Evolutionary conservation across 2,888 invertebrate species (phyloP), one percentile per base, ranked within the genome.

Genomic region (Polietes domitor): DNA sequence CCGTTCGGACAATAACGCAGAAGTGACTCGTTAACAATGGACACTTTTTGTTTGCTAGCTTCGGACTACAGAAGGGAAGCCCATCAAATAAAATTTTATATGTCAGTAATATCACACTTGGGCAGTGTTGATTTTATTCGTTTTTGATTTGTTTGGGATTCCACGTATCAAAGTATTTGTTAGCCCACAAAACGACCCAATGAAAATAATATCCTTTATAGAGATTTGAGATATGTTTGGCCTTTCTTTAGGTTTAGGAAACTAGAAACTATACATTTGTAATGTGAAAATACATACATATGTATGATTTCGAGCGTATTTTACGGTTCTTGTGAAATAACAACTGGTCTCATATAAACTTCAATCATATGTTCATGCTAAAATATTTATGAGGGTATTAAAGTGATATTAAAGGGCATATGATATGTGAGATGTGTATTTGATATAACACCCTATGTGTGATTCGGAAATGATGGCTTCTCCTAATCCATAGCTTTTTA

Each of bases 141-240:
- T 55, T n/a, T 53, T 71, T 71, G 53, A 50, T 55, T 32, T 72
- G 53, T 53, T 55, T 19, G 19, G 50, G 32, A 53, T 53, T 72
- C 37, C 37, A 12, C 15, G 32, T 28, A 21, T 15, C 21, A 32
- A 71, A 50, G 53, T 28, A 19, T 43, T 65, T 41, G 58, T 58
- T 26, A 10, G 12, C 7, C 43, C 65, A 41, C 41, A 65, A 43
- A 65, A 17, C 43, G 24, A 21, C 41, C 41, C 21, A 41, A 17
- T 71, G 28, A 19, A 50, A 72, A 6, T 32, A 28, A 53, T 55
- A 28, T 50, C 17, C 28, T 26, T 28, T 47, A 17, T 47, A 43
- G 28, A 15, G 15, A 32, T 43, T 47, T 37, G 37, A 7, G 37
- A 37, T 37, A 10, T 71, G 28, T 53, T 71, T 15, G 17, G 17